Percentiles rank a stretch among this genome's conserved stretches.
These are phyloP conservation scores for Eulemur albifrons DNA, from an alignment of 2,797 vertebrate species.

Conservation along the genomic window DNA sequence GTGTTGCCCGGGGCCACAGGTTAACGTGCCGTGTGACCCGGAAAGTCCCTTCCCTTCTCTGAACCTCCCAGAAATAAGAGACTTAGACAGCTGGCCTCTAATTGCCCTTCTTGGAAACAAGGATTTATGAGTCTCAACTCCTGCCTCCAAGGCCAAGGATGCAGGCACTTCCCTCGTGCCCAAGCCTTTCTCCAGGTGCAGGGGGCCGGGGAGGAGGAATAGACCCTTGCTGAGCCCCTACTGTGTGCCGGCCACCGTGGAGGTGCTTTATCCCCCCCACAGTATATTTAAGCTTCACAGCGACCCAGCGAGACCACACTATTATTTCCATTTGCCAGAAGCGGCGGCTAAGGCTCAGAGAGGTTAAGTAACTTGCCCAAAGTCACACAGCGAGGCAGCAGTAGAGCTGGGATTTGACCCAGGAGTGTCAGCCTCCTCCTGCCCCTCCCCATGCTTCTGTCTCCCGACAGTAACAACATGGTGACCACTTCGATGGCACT, in stretches of 20 bases:
- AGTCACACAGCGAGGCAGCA: background rate
- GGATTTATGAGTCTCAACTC: background rate
- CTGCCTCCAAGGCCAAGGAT: background rate
- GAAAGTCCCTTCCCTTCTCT: background rate
- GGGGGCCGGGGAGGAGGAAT: background rate
- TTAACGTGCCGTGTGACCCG: background rate
- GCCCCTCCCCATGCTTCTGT: background rate
- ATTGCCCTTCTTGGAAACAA: background rate
- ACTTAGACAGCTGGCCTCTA: background rate
- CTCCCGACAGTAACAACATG: background rate
- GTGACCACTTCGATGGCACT: too few species aligned
- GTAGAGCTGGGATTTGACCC: background rate
- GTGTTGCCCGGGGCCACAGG: too few species aligned
- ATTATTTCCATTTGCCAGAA: background rate
- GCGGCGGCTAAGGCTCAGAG: background rate
- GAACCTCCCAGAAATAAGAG: background rate
- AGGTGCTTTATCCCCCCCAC: too few species aligned
- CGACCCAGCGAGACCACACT: accelerated
- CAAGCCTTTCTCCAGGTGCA: background rate
- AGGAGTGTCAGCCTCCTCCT: background rate
- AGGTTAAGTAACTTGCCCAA: background rate
- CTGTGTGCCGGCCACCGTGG: background rate
- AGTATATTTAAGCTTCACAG: background rate
- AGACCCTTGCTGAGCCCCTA: background rate
- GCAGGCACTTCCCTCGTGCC: accelerated